Base-by-base conservation (phyloP, 2,113 vertebrate species). In the Rhombomys opimus region DNA sequence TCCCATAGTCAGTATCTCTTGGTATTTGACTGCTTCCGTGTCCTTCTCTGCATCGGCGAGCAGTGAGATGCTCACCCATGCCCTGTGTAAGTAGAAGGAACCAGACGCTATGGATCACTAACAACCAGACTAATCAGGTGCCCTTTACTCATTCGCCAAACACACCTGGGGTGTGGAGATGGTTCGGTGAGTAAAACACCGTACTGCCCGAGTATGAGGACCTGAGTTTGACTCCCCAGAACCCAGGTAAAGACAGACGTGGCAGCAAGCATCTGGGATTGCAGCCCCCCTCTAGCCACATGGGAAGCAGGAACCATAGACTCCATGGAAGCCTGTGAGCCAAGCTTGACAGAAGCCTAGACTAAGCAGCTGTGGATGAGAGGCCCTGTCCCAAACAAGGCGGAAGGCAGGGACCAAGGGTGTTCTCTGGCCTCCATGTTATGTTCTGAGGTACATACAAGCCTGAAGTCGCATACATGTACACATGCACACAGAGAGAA, bases 141-240 rank as follows among this genome's bases (percentile, higher is more conserved):
- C 54, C 61, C 61, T 65, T 75, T 27, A 46, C 82, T 93, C 92
- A 87, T 32, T 96, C 94, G 88, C 68, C 68, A 95, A 50, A 68
- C 68, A 68, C 30, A 50, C 59, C 59, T 6, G 80, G 25, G 82
- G 25, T 46, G 35, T 27, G 38, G 59, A 17, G 25, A 84, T 46
- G 38, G 38, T 30, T 85, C 38, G 2, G n/a, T 85, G 59, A 7
- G 38, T 85, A 35, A 65, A 32, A 20, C 61, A 85, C 20, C 35
- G 12, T 57, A n/a, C 2, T 1, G 25, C 8, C 25, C 9, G 67
- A 6, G 17, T 22, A 13, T 67, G 27, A 86, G 61, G 82, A 6
- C 38, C 25, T 63, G 81, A 85, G 23, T 27, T 65, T 4, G 4
- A 85, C 38, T 17, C 35, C 80, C 20, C 77, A 12, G 54, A 59